phyloP scores from a whole-genome alignment of 2,888 invertebrate genomes.

The Dendrolimus houi region DNA sequence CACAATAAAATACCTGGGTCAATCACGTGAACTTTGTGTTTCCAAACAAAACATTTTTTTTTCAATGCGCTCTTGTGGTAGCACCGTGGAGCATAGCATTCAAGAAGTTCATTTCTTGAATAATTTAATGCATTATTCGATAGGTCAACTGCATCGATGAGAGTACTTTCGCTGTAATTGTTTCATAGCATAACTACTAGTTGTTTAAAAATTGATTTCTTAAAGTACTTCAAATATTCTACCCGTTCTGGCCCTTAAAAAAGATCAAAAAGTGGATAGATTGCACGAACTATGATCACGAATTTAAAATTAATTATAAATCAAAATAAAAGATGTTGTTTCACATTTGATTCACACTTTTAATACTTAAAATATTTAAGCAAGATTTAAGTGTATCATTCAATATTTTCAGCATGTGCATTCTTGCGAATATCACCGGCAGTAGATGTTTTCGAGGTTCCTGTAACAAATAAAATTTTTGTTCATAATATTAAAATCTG shows the following conservation, averaged over 20 bases:
- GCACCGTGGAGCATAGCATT: constrained; percentile 23
- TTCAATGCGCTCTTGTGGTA: constrained; percentile 34
- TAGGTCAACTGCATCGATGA: background rate
- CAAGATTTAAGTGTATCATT: constrained; percentile 79
- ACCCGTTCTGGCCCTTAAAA: no score
- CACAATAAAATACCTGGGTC: constrained; percentile 74
- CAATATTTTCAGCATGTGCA: constrained; percentile 80
- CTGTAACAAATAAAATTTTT: constrained; percentile 60
- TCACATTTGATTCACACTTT: constrained; percentile 83
- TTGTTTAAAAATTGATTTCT: no score
- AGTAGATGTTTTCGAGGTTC: constrained; percentile 81
- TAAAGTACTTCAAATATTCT: no score
- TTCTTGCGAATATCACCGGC: constrained; percentile 80
- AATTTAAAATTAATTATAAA: no score
- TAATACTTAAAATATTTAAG: constrained; percentile 79
- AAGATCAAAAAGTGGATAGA: no score
- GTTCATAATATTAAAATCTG: background rate
- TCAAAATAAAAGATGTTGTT: constrained; percentile 20
- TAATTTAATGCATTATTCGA: background rate
- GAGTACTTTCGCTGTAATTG: background rate
- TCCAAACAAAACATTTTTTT: constrained; percentile 80
- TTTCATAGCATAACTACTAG: no score
- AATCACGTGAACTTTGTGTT: constrained; percentile 85
- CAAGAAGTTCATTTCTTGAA: constrained; percentile 25
- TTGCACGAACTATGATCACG: no score